Evolutionary conservation across 2,113 vertebrate genomes (phyloP), one percentile per base, ranked within the genome.

Genomic region (Peucedramus taeniatus): DNA sequence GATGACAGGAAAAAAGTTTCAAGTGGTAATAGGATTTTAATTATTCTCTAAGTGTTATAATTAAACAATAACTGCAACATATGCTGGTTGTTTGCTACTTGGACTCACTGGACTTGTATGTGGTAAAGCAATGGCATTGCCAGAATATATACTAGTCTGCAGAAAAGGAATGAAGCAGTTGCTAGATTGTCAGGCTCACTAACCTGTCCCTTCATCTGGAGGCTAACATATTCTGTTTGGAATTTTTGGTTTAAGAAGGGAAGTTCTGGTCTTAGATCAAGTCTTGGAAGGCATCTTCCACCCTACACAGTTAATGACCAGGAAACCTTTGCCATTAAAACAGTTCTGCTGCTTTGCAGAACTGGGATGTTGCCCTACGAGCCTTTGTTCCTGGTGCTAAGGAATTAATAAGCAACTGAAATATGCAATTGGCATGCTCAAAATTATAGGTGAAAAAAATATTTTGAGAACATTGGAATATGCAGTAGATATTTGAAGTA

Each of bases 21-120:
- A 65, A 47, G 17, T 5, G 3, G 13, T n/a, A 83, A 39, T 39
- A 56, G 53, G 0, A 0, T 71, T 85, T 68, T 17, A 39, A 1
- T 78, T 6, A 0, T 24, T 71, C 31, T 69, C 40, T 51, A 37
- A 68, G 33, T 50, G 42, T 45, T 53, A 18, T 26, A 27, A 50
- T 59, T 56, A 37, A 59, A 80, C 4, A 68, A 7, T 35, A 83
- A n/a, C 18, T 49, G 31, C 20, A 83, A 6, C 1, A 4, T 10
- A 19, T 53, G 40, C 40, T 74, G 74, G 17, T 26, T 86, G 19
- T 27, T 49, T 47, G 35, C 50, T 31, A 49, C 31, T 69, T 68
- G 10, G 22, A 15, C 59, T 81, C 40, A 6, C 27, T 60, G 56
- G 24, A 30, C 10, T 15, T 3, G 33, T 13, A 9, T 7, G 13